Conservation (phyloP, 64 coral and sea anemone genomes). For the Montipora capricornis region DNA sequence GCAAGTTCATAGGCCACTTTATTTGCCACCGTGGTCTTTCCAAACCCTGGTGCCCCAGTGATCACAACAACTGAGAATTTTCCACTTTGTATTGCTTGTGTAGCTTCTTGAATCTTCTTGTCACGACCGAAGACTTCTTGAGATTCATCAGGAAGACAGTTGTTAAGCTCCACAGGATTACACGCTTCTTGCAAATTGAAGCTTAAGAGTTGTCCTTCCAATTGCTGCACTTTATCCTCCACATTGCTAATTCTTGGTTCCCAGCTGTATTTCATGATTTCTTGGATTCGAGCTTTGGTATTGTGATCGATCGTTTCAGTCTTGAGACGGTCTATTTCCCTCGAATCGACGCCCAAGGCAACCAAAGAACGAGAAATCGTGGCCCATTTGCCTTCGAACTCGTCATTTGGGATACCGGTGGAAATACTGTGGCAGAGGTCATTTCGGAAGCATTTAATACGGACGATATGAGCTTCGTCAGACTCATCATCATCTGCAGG, state of each 20-base stretch:
- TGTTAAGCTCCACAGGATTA: not conserved
- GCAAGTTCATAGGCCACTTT: constrained; percentile 51
- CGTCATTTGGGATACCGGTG: not conserved
- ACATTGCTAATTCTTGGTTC: not conserved
- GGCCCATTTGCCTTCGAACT: constrained; percentile 54
- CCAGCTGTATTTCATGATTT: not conserved
- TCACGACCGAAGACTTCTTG: constrained; percentile 46
- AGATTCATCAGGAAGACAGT: constrained; percentile 30
- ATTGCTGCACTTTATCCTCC: not conserved
- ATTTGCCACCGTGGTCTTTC: constrained; percentile 73
- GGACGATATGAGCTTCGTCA: constrained; percentile 63
- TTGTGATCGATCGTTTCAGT: constrained; percentile 24
- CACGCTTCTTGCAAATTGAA: not conserved
- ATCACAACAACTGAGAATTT: constrained; percentile 4
- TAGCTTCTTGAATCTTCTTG: constrained; percentile 7
- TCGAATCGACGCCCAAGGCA: constrained; percentile 39
- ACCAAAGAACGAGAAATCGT: constrained; percentile 24
- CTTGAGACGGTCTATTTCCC: constrained; percentile 43
- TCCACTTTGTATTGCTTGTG: not conserved
- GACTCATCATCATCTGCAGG: constrained; percentile 53
- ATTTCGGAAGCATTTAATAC: constrained; percentile 63
- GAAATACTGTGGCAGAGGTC: constrained; percentile 49
- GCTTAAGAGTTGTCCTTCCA: not conserved
- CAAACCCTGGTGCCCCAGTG: constrained; percentile 73
- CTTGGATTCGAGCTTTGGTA: not conserved